Percentiles rank a stretch among this genome's conserved stretches.
These are phyloP conservation scores for Calypte anna DNA, from an alignment of 2,113 vertebrate species.

Conservation along the genomic window DNA sequence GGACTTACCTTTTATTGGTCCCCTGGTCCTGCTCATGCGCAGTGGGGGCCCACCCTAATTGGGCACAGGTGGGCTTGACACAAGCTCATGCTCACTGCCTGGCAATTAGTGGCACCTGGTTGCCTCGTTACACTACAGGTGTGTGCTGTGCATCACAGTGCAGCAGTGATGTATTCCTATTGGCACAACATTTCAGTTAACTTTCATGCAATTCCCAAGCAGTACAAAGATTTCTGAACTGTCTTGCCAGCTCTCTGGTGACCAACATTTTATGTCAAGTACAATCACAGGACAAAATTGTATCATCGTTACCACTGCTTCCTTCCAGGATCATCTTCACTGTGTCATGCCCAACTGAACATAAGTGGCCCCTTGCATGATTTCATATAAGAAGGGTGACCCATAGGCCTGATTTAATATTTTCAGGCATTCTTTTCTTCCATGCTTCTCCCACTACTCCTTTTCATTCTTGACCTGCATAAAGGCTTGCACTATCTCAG, in stretches of 20 bases:
- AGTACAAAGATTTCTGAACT: neutral
- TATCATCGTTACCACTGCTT: neutral
- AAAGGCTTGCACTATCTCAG: neutral
- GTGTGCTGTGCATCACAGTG: neutral
- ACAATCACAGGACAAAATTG: neutral
- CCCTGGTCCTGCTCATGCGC: no score
- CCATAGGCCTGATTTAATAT: neutral
- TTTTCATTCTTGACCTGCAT: neutral
- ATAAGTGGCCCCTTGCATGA: neutral
- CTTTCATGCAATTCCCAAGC: neutral
- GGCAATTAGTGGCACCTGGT: no score
- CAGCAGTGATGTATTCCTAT: neutral
- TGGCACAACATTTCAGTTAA: neutral
- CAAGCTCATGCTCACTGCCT: no score
- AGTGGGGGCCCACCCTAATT: no score
- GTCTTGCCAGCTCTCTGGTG: neutral
- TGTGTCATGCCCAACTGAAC: neutral
- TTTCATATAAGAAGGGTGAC: neutral
- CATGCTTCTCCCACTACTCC: neutral
- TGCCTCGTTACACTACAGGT: no score
- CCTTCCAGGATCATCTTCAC: neutral
- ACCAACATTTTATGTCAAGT: neutral
- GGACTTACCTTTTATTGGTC: no score
- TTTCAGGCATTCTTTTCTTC: neutral
- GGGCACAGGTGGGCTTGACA: no score